Percentiles rank a stretch among this genome's conserved stretches.
phyloP scores from a whole-genome alignment of 2,888 invertebrate species.

The Limnephilus auricula region DNA sequence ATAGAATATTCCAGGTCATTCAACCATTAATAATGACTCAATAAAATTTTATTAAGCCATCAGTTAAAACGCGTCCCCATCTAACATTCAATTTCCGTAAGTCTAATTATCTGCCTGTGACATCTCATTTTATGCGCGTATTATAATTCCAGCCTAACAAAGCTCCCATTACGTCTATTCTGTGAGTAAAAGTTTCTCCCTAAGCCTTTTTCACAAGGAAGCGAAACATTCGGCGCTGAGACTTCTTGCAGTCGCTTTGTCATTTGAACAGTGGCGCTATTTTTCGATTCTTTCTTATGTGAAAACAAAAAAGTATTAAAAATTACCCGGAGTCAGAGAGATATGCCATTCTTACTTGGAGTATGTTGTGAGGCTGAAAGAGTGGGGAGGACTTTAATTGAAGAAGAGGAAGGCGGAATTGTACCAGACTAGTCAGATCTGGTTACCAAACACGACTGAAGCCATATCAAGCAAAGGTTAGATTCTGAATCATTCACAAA shows the following conservation, averaged over 20 bases:
- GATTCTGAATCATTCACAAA: too few species aligned
- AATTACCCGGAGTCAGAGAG: too few species aligned
- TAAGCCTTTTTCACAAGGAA: background rate
- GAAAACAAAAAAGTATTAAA: too few species aligned
- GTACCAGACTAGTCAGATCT: too few species aligned
- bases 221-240: background rate
- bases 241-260: background rate
- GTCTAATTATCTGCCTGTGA: background rate
- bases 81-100: slow-evolving; percentile 2
- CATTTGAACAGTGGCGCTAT: too few species aligned
- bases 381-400: too few species aligned
- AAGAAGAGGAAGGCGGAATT: too few species aligned
- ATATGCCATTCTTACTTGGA: too few species aligned
- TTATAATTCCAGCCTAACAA: background rate
- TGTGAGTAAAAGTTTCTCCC: background rate
- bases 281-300: background rate
- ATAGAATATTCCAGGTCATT: background rate
- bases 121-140: slow-evolving; percentile 2
- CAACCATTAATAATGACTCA: background rate
- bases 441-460: too few species aligned
- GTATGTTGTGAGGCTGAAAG: too few species aligned
- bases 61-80: background rate
- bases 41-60: background rate
- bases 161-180: background rate
- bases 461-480: too few species aligned